phyloP scores from a whole-genome alignment of 2,888 invertebrate species.

The Temnothorax rugatulus region DNA sequence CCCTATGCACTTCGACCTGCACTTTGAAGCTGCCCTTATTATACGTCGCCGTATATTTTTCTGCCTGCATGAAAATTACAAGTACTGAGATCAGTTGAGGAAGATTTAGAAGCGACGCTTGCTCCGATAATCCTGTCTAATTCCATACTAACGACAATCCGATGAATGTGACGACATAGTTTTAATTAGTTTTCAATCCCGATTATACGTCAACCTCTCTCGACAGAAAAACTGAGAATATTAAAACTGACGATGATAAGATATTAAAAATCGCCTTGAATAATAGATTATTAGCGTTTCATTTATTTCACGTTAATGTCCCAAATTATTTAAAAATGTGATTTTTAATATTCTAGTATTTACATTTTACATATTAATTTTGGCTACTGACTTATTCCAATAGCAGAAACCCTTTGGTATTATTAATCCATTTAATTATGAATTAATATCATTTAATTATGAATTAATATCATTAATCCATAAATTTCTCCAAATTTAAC shows the following conservation, averaged over 20 bases:
- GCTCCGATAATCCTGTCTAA: constrained; percentile 26
- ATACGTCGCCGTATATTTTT: constrained; percentile 27
- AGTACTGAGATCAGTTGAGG: constrained; percentile 59
- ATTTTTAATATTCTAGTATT: background rate
- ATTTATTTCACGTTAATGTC: background rate
- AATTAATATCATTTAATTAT: background rate
- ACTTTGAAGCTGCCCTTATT: constrained; percentile 15
- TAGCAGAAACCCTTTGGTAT: background rate
- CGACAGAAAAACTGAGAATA: background rate
- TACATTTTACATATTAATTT: background rate
- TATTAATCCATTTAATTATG: background rate
- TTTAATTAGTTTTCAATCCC: constrained; percentile 13
- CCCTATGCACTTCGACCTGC: constrained; percentile 41
- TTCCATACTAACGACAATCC: background rate
- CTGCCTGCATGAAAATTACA: constrained; percentile 45
- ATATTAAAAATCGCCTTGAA: background rate
- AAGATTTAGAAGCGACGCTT: constrained; percentile 64
- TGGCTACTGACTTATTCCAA: background rate
- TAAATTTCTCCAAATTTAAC: background rate
- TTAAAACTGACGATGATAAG: background rate
- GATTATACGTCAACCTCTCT: background rate
- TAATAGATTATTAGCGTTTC: background rate
- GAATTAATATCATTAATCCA: background rate
- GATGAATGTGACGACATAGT: background rate
- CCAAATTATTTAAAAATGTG: background rate